phyloP scores from a whole-genome alignment of 2,113 vertebrate species.

The Symphodus melops region DNA sequence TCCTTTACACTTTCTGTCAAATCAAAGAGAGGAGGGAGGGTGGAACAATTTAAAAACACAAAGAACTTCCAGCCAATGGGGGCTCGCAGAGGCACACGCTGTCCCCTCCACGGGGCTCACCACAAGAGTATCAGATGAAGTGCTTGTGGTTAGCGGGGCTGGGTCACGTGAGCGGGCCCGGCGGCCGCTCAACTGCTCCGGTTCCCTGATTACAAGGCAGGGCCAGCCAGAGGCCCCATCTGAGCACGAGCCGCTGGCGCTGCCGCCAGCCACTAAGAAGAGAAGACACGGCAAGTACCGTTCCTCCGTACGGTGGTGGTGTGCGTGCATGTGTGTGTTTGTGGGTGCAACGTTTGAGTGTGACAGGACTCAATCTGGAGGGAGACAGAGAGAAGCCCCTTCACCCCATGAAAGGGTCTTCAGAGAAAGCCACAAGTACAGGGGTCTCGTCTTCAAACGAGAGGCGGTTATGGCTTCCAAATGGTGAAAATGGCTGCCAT shows the following conservation, averaged over 20 bases:
- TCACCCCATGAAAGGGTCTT: slow-evolving; percentile 75
- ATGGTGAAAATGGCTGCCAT: slow-evolving; percentile 79
- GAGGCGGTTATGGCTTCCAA: slow-evolving; percentile 78
- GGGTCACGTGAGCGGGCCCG: slow-evolving; percentile 77
- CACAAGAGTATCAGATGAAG: slow-evolving; percentile 83
- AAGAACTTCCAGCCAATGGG: slow-evolving; percentile 77
- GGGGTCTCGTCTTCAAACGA: slow-evolving; percentile 82
- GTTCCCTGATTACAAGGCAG: slow-evolving; percentile 85
- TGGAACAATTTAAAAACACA: slow-evolving; percentile 55
- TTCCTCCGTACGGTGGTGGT: slow-evolving; percentile 25
- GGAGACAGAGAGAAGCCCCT: slow-evolving; percentile 77
- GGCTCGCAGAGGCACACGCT: slow-evolving; percentile 55
- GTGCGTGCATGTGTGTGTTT: slow-evolving; percentile 30
- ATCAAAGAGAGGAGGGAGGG: slow-evolving; percentile 74
- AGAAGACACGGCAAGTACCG: slow-evolving; percentile 66
- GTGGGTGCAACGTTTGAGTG: slow-evolving; percentile 40
- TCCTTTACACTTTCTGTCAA: slow-evolving; percentile 65
- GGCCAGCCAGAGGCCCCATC: slow-evolving; percentile 71
- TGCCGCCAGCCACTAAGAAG: slow-evolving; percentile 69
- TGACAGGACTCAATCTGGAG: slow-evolving; percentile 68
- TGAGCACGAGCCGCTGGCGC: slow-evolving; percentile 76
- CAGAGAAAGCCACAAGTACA: slow-evolving; percentile 85
- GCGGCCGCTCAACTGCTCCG: slow-evolving; percentile 67
- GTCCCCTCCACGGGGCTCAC: slow-evolving; percentile 74
- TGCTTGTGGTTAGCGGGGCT: slow-evolving; percentile 82